Evolutionary conservation across 35 echinoderm and acorn worm genomes (phyloP), one percentile per base, ranked within the genome.

Genomic region (Diadema setosum): DNA sequence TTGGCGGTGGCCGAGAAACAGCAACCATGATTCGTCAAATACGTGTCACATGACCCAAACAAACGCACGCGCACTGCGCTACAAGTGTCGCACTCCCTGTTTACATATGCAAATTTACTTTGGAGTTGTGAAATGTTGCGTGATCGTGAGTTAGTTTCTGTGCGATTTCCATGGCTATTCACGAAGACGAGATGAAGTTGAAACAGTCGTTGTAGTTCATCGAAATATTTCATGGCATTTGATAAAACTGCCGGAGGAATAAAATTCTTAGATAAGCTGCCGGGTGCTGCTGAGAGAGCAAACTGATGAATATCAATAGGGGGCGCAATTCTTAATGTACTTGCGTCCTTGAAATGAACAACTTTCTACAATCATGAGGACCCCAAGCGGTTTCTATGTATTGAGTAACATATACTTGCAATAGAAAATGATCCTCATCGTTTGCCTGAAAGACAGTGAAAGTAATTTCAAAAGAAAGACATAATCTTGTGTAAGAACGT

Each of bases 41-140:
- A 40, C 37, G 23, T 16, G 55, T 82, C 87, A 89, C 58, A 45
- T 89, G 87, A 65, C 75, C 36, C 35, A 82, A 81, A 82, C 41
- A 82, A 35, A 46, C 17, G 25, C 50, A 34, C 48, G 70, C 65
- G 42, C 14, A 12, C 14, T 33, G 36, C 61, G 27, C 26, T 30
- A 12, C 75, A 75, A 75, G 52, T 78, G 65, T 86, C 84, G 33
- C 42, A 81, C 30, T 39, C 42, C 59, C 33, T 89, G 76, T 89
- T 89, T 89, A 89, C 87, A 89, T 89, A 82, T 89, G 87, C 58
- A 89, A 89, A 89, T 89, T 65, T 41, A 70, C 37, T 42, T 87
- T 27, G 17, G 64, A 65, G 85, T 74, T 24, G 56, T 63, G 56
- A 85, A 85, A 83, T 83, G 57, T 31, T 83, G n/a, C n/a, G n/a